Evolutionary conservation across 2,888 invertebrate genomes (phyloP).

Genomic region (Tenthredo scrophulariae): DNA sequence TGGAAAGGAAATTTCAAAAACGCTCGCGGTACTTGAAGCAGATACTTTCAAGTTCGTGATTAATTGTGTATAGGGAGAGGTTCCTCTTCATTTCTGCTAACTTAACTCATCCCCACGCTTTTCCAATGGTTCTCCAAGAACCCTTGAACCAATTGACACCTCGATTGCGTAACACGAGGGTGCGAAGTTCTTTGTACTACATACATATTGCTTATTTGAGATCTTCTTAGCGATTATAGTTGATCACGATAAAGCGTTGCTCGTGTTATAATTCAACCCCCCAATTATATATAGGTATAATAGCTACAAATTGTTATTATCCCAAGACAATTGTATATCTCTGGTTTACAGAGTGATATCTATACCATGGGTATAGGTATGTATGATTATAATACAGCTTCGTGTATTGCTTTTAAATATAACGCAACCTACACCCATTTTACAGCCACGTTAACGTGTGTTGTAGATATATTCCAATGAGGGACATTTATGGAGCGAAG

Average conservation of each 20-base stretch:
- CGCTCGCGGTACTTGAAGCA: background rate
- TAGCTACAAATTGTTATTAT: background rate
- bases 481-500: conserved; percentile 33
- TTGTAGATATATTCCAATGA: background rate
- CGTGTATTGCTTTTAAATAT: conserved; percentile 33
- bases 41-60: background rate
- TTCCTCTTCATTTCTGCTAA: background rate
- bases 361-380: background rate
- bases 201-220: conserved; percentile 2
- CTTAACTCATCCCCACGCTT: background rate
- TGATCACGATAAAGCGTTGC: conserved; percentile 11
- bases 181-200: background rate
- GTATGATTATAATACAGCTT: background rate
- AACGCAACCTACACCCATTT: conserved; percentile 4
- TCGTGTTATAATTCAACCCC: background rate
- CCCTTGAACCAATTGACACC: conserved; percentile 20
- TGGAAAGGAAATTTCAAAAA: background rate
- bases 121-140: background rate
- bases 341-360: background rate
- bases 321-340: background rate
- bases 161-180: conserved; percentile 5
- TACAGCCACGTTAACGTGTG: background rate
- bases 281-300: background rate
- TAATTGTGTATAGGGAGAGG: background rate
- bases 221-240: background rate